Percentiles rank a stretch among this genome's conserved stretches.
Evolutionary conservation across 2,113 vertebrate genomes (phyloP).

Genomic region (Syrrhaptes paradoxus): DNA sequence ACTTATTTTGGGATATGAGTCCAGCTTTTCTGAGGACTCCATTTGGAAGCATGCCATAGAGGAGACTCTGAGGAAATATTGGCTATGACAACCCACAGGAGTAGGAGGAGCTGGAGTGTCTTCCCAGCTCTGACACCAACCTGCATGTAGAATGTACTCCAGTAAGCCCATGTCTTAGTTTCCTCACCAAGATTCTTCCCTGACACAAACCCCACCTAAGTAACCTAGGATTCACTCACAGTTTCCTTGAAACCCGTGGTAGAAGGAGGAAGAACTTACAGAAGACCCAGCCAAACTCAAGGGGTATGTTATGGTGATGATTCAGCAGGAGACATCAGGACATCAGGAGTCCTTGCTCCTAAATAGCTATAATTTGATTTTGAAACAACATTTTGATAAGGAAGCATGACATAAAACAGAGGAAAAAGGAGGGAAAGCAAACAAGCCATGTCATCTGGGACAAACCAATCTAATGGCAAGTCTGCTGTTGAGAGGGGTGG

Average conservation of each 20-base stretch:
- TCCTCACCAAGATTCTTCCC: background rate
- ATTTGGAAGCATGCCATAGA: slow-evolving; percentile 26
- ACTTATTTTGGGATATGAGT: slow-evolving; percentile 32
- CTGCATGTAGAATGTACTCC: background rate
- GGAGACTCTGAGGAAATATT: slow-evolving; percentile 29
- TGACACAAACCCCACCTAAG: background rate
- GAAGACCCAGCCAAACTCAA: too few relatives aligned
- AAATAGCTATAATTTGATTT: too few relatives aligned
- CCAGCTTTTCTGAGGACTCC: slow-evolving; percentile 34
- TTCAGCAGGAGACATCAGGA: too few relatives aligned
- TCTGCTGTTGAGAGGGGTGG: background rate
- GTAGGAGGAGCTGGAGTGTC: background rate
- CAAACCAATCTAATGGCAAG: background rate
- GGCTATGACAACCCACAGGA: background rate
- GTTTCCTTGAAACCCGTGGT: too few relatives aligned
- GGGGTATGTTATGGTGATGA: too few relatives aligned
- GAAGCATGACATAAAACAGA: too few relatives aligned
- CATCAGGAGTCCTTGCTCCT: too few relatives aligned
- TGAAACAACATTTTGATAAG: too few relatives aligned
- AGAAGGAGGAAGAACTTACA: too few relatives aligned
- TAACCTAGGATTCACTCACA: too few relatives aligned
- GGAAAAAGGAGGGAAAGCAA: too few relatives aligned
- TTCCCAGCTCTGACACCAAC: background rate
- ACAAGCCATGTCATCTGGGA: background rate
- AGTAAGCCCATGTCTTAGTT: background rate